Evolutionary conservation across 2,888 invertebrate genomes (phyloP).

Genomic region (Eumacrocentrus americanus): DNA sequence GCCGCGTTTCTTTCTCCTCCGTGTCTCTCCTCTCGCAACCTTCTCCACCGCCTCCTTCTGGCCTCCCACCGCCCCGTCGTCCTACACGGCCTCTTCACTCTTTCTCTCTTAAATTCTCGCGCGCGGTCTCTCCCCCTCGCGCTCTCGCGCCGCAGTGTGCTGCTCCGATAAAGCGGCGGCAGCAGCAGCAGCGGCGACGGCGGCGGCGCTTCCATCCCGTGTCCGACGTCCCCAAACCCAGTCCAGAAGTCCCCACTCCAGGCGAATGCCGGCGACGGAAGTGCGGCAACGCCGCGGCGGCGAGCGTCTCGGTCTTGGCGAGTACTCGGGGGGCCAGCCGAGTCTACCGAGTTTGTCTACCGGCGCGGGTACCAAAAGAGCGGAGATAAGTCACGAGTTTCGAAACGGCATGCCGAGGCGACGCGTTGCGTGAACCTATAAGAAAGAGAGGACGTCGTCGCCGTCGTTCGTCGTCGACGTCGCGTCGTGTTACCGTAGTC

Average conservation of each 20-base stretch:
- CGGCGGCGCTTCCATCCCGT: constrained; percentile 29
- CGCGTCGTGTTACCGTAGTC: constrained; percentile 28
- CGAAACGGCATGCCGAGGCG: constrained; percentile 49
- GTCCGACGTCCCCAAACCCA: constrained; percentile 41
- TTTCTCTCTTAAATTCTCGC: background rate
- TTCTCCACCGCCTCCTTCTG: constrained; percentile 38
- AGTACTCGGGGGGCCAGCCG: constrained; percentile 57
- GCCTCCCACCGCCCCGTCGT: constrained; percentile 39
- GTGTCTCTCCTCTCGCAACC: constrained; percentile 38
- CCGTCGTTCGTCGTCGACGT: constrained; percentile 17
- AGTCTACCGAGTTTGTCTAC: constrained; percentile 60
- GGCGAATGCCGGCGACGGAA: constrained; percentile 50
- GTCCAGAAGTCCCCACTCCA: constrained; percentile 52
- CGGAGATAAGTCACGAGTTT: constrained; percentile 52
- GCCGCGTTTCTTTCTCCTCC: constrained; percentile 32
- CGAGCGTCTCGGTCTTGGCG: constrained; percentile 58
- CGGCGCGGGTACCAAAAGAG: constrained; percentile 56
- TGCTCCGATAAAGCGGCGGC: too few species aligned
- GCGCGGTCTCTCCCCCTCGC: constrained; percentile 1
- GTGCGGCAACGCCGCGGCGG: constrained; percentile 59
- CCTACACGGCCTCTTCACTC: constrained; percentile 60
- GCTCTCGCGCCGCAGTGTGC: constrained; percentile 19
- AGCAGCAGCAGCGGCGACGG: constrained; percentile 26
- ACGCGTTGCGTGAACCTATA: constrained; percentile 40
- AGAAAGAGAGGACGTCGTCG: constrained; percentile 23